Evolutionary conservation across 2,113 vertebrate species (phyloP).

Genomic region (Xenopus borealis): DNA sequence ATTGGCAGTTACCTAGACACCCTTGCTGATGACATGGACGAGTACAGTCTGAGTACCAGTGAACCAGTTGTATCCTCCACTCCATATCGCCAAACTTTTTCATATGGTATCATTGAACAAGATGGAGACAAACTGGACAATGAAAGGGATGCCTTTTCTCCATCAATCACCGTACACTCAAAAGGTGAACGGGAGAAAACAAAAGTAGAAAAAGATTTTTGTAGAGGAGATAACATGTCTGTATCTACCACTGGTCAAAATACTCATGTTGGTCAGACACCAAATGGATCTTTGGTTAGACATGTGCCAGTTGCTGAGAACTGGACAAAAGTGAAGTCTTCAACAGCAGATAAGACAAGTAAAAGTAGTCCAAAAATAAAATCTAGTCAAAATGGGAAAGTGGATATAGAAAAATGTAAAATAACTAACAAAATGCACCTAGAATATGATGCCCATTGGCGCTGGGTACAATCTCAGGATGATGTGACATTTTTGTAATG

Average conservation of each 20-base stretch:
- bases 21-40: constrained; percentile 85
- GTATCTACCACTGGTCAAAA: constrained; percentile 42
- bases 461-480: constrained; percentile 94
- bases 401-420: constrained; percentile 75
- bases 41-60: constrained; percentile 76
- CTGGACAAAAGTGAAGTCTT: not conserved
- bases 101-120: constrained; percentile 47
- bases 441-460: constrained; percentile 89
- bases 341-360: constrained; percentile 58
- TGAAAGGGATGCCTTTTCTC: constrained; percentile 47
- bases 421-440: constrained; percentile 74
- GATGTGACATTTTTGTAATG: constrained; percentile 92
- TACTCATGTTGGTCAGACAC: constrained; percentile 38
- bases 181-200: constrained; percentile 51
- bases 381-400: constrained; percentile 69
- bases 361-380: constrained; percentile 66
- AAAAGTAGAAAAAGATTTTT: constrained; percentile 48
- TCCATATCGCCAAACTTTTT: constrained; percentile 52
- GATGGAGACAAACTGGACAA: constrained; percentile 49
- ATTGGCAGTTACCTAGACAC: constrained; percentile 95
- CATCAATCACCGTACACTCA: not conserved
- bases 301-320: constrained; percentile 48
- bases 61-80: constrained; percentile 64
- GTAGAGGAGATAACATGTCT: constrained; percentile 55
- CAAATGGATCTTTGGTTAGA: constrained; percentile 68